Evolutionary conservation across 2,113 vertebrate species (phyloP).

Genomic region (Aplodontia rufa): DNA sequence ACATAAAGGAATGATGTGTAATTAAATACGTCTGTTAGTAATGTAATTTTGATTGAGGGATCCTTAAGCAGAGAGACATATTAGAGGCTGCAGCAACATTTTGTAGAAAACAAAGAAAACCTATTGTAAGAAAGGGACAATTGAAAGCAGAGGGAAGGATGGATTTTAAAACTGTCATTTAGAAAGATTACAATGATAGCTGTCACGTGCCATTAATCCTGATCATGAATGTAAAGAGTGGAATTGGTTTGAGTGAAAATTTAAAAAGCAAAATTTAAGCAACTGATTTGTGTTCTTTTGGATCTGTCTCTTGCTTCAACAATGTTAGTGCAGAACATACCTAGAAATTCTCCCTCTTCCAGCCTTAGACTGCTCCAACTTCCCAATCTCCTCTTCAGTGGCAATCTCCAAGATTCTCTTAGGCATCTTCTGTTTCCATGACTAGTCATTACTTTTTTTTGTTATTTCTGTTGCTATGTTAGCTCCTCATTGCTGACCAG

Average conservation of each 20-base stretch:
- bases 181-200: not conserved
- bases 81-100: no score
- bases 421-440: not conserved
- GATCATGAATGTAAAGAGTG: not conserved
- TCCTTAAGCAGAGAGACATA: not conserved
- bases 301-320: conserved; percentile 74
- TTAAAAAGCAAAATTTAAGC: not conserved
- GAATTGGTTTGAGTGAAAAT: not conserved
- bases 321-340: conserved; percentile 72
- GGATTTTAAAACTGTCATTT: not conserved
- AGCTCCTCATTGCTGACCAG: not conserved
- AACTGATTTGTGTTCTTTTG: not conserved
- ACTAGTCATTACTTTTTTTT: not conserved
- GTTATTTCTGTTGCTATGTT: not conserved
- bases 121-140: not conserved
- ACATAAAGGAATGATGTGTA: not conserved
- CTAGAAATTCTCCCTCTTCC: not conserved
- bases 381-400: not conserved
- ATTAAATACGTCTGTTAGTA: not conserved
- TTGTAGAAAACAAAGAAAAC: not conserved
- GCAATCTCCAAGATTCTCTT: not conserved
- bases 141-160: not conserved
- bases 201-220: not conserved
- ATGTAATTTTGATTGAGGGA: not conserved
- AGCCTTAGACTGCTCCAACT: not conserved